Evolutionary conservation across 1,140 invertebrate species (phyloP), one percentile per base, ranked within the genome.

Genomic region (Drosophila novamexicana): DNA sequence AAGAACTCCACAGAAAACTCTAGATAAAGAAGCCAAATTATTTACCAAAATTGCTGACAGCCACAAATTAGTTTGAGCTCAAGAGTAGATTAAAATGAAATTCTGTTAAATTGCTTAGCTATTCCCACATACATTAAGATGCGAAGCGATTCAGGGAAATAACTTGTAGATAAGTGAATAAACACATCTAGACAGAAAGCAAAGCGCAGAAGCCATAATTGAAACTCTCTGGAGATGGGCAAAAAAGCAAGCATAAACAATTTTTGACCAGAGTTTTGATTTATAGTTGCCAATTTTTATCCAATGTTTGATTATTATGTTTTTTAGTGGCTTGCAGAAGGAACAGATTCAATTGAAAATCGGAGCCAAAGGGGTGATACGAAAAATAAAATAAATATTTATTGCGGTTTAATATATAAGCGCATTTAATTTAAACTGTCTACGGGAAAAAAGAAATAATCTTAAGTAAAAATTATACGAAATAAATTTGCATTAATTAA

Each of bases 1-100:
- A 22, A 22, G 22, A 22, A 18, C 18, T 0, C 22, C 22, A 29
- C 22, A 29, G 5, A 29, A 29, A 29, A 0, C 22, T 29, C 22
- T 29, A 29, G 22, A 4, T 36, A 50, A 29, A 42, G 12, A 39
- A 65, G 10, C 18, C n/a, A 63, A 79, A 72, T 58, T 54, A 66
- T 75, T 66, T 66, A 12, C 57, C 8, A 54, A 81, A 75, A 75
- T 82, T 81, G 75, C 78, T 69, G 75, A 72, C 66, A 76, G 66
- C 82, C 79, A 52, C 82, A 85, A 79, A 85, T 79, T 86, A 67
- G 79, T 69, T 58, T 36, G 32, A 64, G 67, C 56, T 73, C 68
- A 47, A 68, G 74, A 79, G 82, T 73, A 63, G 67, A 85, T 81
- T 85, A 79, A 85, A 81, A 71, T 42, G 50, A 64, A 72, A 71